These are phyloP conservation scores for Turnix velox DNA, from an alignment of 2,113 vertebrate genomes.

Conservation along the genomic window DNA sequence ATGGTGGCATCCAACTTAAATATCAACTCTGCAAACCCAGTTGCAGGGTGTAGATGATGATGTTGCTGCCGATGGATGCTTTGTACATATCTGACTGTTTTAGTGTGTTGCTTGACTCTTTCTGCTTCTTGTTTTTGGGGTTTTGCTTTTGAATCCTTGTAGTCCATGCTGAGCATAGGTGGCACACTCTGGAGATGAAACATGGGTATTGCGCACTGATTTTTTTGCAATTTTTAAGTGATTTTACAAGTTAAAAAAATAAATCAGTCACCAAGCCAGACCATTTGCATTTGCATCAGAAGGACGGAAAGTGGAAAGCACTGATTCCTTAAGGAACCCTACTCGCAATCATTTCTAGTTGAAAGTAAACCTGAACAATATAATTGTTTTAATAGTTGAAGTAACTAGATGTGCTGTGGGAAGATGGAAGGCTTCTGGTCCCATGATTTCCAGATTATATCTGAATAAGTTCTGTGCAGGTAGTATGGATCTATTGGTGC, in stretches of 20 bases:
- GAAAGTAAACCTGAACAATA: not conserved
- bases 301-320: not conserved
- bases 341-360: not conserved
- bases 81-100: not conserved
- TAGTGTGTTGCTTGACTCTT: not conserved
- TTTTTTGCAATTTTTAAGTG: not conserved
- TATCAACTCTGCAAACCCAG: not conserved
- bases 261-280: not conserved
- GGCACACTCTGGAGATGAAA: not conserved
- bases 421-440: not conserved
- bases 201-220: not conserved
- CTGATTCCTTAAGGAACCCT: not conserved
- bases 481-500: not conserved
- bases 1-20: conserved; percentile 44
- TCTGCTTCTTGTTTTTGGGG: not conserved
- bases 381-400: not conserved
- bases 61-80: not conserved
- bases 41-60: not conserved
- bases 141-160: not conserved
- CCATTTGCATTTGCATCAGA: not conserved
- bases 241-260: not conserved
- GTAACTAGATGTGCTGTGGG: not conserved
- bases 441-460: not conserved
- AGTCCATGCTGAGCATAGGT: not conserved
- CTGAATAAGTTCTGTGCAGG: not conserved